Percentiles rank a stretch among this genome's conserved stretches.
Conservation (phyloP, 2,888 invertebrate species). For the Megamerina dolium region DNA sequence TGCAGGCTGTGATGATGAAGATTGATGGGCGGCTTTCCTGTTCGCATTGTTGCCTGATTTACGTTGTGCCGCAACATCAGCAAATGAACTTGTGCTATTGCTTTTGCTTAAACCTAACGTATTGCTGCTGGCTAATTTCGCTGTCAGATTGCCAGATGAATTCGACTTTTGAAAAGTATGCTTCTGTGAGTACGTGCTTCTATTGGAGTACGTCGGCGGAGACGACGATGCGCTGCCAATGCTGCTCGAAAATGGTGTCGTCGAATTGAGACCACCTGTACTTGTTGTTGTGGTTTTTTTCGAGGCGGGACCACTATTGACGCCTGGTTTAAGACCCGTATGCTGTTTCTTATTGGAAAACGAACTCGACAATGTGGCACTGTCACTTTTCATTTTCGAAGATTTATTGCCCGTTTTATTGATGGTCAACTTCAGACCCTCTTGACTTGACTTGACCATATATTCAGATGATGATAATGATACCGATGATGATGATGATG, state of each 20-base stretch:
- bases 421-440: slow-evolving; percentile 86
- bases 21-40: background rate
- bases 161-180: slow-evolving; percentile 47
- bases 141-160: slow-evolving; percentile 44
- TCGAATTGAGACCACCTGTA: slow-evolving; percentile 14
- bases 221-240: slow-evolving; percentile 3
- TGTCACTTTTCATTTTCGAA: no score
- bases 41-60: slow-evolving; percentile 19
- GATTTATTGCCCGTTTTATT: slow-evolving; percentile 72
- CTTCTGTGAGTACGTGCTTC: slow-evolving; percentile 24
- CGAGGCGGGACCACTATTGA: slow-evolving; percentile 80
- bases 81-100: slow-evolving; percentile 45
- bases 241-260: slow-evolving; percentile 17
- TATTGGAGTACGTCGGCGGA: slow-evolving; percentile 9
- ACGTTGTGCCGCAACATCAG: slow-evolving; percentile 20
- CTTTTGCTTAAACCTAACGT: slow-evolving; percentile 35
- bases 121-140: slow-evolving; percentile 29
- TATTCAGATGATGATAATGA: slow-evolving; percentile 54
- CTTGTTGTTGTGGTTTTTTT: slow-evolving; percentile 57
- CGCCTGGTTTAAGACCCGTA: slow-evolving; percentile 78
- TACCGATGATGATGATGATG: slow-evolving; percentile 9
- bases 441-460: slow-evolving; percentile 79
- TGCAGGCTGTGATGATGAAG: slow-evolving; percentile 30
- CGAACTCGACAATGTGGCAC: no score
- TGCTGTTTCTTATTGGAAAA: slow-evolving; percentile 58